Percentiles rank a stretch among this genome's conserved stretches.
Evolutionary conservation across 2,797 vertebrate species (phyloP).

Genomic region (Alcedo quadribrachys): DNA sequence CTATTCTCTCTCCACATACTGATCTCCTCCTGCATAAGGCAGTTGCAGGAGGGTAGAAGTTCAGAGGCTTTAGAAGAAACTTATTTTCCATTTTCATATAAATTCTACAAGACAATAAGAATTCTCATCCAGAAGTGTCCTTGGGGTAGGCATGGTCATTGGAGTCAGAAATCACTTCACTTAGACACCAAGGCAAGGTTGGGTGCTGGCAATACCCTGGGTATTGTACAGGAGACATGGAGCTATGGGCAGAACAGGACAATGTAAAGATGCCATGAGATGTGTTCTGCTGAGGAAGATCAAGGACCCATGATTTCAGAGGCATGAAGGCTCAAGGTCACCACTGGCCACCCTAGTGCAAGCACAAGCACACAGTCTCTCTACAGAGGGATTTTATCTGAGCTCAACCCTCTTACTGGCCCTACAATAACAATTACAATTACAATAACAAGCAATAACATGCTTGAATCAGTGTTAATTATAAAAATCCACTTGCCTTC

Average conservation of each 20-base stretch:
- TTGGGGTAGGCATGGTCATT: neutral
- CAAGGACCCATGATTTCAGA: neutral
- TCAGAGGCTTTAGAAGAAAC: neutral
- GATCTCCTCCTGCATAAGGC: accelerated
- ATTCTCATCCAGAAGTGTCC: neutral
- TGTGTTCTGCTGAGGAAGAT: neutral
- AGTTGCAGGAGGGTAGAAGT: neutral
- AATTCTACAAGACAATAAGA: neutral
- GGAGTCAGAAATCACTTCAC: neutral
- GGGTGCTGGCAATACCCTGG: neutral
- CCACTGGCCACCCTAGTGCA: neutral
- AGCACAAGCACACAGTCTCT: neutral
- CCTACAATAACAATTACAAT: neutral
- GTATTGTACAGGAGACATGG: neutral
- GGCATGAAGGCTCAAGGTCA: neutral
- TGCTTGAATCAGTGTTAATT: neutral
- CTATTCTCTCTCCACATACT: neutral
- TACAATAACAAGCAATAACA: neutral
- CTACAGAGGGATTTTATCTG: neutral
- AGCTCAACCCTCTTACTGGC: neutral
- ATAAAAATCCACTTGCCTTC: slow-evolving; percentile 84
- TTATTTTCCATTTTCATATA: neutral
- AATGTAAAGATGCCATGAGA: neutral
- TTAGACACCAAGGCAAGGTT: neutral
- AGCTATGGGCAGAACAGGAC: neutral